Evolutionary conservation across 2,888 invertebrate species (phyloP).

Genomic region (Callyntrura sp.): DNA sequence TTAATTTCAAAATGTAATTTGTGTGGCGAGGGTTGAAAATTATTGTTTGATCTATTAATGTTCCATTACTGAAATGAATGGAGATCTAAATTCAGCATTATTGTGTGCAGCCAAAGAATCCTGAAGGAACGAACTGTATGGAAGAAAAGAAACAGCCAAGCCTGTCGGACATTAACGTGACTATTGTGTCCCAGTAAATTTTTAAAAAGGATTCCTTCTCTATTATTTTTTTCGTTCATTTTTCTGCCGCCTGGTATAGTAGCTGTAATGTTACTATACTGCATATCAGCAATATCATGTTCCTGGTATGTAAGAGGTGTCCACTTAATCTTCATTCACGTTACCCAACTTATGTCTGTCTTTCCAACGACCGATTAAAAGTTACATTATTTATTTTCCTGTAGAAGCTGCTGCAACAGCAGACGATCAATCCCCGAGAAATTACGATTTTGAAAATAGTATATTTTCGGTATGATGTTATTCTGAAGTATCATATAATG

Average conservation of each 20-base stretch:
- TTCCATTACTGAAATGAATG: constrained; percentile 64
- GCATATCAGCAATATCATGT: no score
- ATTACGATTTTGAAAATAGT: constrained; percentile 16
- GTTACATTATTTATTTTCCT: constrained; percentile 16
- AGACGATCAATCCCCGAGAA: constrained; percentile 17
- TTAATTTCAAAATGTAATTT: constrained; percentile 67
- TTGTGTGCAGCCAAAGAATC: background rate
- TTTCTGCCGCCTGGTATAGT: background rate
- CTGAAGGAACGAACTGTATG: background rate
- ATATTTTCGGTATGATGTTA: background rate
- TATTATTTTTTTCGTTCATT: background rate
- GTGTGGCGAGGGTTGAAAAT: constrained; percentile 66
- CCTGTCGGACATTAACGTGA: constrained; percentile 35
- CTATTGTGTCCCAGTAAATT: constrained; percentile 49
- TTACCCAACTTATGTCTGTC: background rate
- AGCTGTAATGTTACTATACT: no score
- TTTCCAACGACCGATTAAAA: background rate
- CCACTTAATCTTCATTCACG: background rate
- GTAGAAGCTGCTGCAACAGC: no score
- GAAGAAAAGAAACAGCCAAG: constrained; percentile 2
- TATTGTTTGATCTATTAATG: constrained; percentile 74
- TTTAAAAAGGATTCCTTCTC: constrained; percentile 57
- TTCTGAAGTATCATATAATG: no score
- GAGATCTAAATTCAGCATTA: constrained; percentile 23
- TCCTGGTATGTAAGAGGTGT: no score